Evolutionary conservation across 2,797 vertebrate genomes (phyloP), one percentile per base, ranked within the genome.

Genomic region (Phoebastria nigripes): DNA sequence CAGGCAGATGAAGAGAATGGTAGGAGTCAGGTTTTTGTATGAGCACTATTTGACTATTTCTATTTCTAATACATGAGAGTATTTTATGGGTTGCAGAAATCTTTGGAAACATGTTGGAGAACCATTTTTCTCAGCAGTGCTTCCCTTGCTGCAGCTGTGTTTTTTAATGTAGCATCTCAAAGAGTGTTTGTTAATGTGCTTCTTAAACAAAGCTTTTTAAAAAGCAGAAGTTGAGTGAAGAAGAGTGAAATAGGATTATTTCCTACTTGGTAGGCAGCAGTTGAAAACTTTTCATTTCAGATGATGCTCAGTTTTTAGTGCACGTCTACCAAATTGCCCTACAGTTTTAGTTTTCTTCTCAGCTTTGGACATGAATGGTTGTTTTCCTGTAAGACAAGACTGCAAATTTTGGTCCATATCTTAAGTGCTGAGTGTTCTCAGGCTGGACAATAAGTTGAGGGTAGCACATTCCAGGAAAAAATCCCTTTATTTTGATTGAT

Each of bases 1-100:
- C 94, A 98, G 99, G 80, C 99, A 99, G 96, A 99, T 99, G 99
- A 99, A 99, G 95, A 99, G 98, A 89, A 99, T 99, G 99, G 99
- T 99, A 97, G 97, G 99, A 94, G 44, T 89, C 44, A 39, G 15
- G 29, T 94, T 93, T 92, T 92, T 95, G 0, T 85, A 74, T 94
- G 79, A 95, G 76, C 42, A 20, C 19, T 94, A 0, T 86, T 47
- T 95, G 54, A 91, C 72, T 78, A 51, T 37, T 37, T 37, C 37
- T 93, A 4, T 86, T 90, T 67, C 49, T 63, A 33, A 63, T 90
- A 33, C 3, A 4, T 74, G 26, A 87, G 61, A 51, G 8, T 86
- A 69, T 92, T 84, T 78, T 56, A 25, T n/a, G 16, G 33, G 20
- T 78, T 88, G 42, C 41, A 62, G 70, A 80, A 92, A 26, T 49